phyloP scores from a whole-genome alignment of 2,888 invertebrate species.

The Pyrgus malvae region DNA sequence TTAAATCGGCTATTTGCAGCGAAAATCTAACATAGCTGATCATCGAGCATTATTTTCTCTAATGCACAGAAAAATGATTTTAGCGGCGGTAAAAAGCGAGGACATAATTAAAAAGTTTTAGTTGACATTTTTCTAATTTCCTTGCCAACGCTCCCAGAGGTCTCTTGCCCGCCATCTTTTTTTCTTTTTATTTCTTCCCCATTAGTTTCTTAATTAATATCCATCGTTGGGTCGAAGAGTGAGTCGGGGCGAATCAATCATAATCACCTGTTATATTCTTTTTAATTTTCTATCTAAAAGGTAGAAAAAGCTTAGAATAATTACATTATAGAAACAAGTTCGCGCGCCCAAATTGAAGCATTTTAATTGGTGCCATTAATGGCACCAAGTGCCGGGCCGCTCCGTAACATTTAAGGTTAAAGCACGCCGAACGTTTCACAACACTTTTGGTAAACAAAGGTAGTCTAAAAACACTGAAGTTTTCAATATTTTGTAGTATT shows the following conservation, averaged over 20 bases:
- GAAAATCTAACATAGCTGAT: slow-evolving; percentile 1
- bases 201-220: slow-evolving; percentile 79
- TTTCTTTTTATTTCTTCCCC: slow-evolving; percentile 50
- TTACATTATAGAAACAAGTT: too few relatives aligned
- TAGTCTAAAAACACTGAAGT: too few relatives aligned
- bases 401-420: too few relatives aligned
- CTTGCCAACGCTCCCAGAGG: slow-evolving; percentile 52
- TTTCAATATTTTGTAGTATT: too few relatives aligned
- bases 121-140: slow-evolving; percentile 39
- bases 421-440: too few relatives aligned
- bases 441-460: too few relatives aligned
- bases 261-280: slow-evolving; percentile 66
- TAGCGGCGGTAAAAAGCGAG: slow-evolving; percentile 14
- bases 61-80: slow-evolving; percentile 9
- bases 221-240: slow-evolving; percentile 51
- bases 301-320: background rate
- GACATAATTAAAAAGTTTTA: slow-evolving; percentile 41
- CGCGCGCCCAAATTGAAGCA: too few relatives aligned
- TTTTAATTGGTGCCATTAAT: too few relatives aligned
- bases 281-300: slow-evolving; percentile 47
- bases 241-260: slow-evolving; percentile 66
- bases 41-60: slow-evolving; percentile 8
- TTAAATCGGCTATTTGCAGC: too few relatives aligned
- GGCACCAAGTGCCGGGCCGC: too few relatives aligned
- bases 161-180: slow-evolving; percentile 51